phyloP scores from a whole-genome alignment of 1,140 invertebrate species.

The Eriocheir sinensis region DNA sequence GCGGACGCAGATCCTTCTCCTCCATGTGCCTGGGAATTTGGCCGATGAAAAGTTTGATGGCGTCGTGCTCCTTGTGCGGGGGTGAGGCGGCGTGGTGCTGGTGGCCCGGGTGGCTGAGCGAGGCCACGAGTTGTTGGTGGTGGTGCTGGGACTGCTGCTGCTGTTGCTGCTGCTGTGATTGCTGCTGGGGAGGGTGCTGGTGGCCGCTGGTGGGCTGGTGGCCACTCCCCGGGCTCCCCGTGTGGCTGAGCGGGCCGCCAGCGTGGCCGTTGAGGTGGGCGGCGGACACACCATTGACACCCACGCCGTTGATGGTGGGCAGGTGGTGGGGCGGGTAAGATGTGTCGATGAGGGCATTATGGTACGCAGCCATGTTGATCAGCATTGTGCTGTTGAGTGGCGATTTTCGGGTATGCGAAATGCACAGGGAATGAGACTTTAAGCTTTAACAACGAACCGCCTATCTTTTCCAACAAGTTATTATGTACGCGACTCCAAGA shows the following conservation, averaged over 20 bases:
- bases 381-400: constrained; percentile 75
- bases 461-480: constrained; percentile 38
- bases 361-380: constrained; percentile 79
- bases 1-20: constrained; percentile 93
- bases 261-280: constrained; percentile 79
- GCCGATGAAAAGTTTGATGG: constrained; percentile 95
- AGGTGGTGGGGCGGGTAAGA: constrained; percentile 78
- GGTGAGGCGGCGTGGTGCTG: constrained; percentile 86
- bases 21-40: constrained; percentile 95
- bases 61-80: constrained; percentile 83
- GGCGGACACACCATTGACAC: constrained; percentile 74
- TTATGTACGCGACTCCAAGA: constrained; percentile 19
- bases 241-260: constrained; percentile 73
- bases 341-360: constrained; percentile 79
- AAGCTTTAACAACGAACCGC: constrained; percentile 41
- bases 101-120: constrained; percentile 72
- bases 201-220: constrained; percentile 58
- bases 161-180: constrained; percentile 61
- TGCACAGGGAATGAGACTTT: constrained; percentile 11
- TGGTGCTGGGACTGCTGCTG: constrained; percentile 74
- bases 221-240: constrained; percentile 69
- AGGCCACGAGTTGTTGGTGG: constrained; percentile 77
- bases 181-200: constrained; percentile 65
- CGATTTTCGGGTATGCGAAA: background rate
- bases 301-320: constrained; percentile 72